Evolutionary conservation across 1,140 invertebrate genomes (phyloP).

Genomic region (Cardiocondyla obscurior): DNA sequence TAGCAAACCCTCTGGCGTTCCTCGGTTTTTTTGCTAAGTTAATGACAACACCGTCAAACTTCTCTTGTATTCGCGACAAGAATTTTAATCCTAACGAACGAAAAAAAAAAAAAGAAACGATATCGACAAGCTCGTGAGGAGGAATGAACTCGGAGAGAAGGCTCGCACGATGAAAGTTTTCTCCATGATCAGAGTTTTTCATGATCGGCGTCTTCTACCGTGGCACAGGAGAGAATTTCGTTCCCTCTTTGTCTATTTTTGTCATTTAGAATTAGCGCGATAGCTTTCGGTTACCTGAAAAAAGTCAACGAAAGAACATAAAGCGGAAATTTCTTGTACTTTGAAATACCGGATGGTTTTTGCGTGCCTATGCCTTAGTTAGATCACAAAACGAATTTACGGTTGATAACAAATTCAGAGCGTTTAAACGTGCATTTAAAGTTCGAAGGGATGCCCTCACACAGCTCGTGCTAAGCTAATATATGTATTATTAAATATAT

Average conservation of each 20-base stretch:
- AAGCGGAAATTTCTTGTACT: slow-evolving; percentile 64
- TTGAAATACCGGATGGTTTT: slow-evolving; percentile 36
- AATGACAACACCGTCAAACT: background rate
- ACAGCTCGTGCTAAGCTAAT: slow-evolving; percentile 1
- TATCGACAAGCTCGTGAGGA: slow-evolving; percentile 3
- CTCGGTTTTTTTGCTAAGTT: background rate
- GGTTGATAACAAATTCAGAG: background rate
- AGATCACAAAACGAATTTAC: slow-evolving; percentile 14
- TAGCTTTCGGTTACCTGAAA: slow-evolving; percentile 80
- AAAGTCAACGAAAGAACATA: slow-evolving; percentile 78
- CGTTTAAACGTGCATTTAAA: slow-evolving; percentile 43
- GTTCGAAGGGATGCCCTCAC: slow-evolving; percentile 15
- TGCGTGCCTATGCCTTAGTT: slow-evolving; percentile 3
- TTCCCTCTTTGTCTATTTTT: slow-evolving; percentile 71
- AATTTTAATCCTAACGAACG: no score
- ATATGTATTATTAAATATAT: no score
- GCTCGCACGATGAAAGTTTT: slow-evolving; percentile 57
- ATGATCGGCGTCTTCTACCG: slow-evolving; percentile 76
- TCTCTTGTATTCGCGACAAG: background rate
- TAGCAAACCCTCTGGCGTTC: background rate
- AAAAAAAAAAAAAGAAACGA: no score
- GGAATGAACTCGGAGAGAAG: slow-evolving; percentile 63
- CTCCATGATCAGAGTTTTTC: slow-evolving; percentile 64
- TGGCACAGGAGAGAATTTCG: slow-evolving; percentile 77
- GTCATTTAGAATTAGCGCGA: slow-evolving; percentile 76